phyloP scores from a whole-genome alignment of 2,888 invertebrate species.

The Drosophila heteroneura region DNA sequence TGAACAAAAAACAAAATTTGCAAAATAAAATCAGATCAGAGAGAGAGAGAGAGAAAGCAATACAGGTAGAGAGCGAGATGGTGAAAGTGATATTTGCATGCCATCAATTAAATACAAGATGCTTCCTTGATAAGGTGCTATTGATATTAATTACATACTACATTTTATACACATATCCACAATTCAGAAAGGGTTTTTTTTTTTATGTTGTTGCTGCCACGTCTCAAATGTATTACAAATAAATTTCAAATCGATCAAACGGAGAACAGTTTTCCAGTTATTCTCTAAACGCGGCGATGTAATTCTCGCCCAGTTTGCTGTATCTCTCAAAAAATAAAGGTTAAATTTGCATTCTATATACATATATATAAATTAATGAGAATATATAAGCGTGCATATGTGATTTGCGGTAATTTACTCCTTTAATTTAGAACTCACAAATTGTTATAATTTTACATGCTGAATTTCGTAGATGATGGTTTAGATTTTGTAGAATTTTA shows the following conservation, averaged over 20 bases:
- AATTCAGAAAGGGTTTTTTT: not conserved
- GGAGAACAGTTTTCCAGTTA: not conserved
- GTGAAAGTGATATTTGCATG: slow-evolving; percentile 1
- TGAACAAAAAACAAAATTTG: slow-evolving; percentile 35
- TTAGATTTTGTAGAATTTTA: slow-evolving; percentile 75
- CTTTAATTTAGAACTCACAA: slow-evolving; percentile 36
- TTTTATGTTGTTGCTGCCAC: not conserved
- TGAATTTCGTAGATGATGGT: not conserved
- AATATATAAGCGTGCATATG: not conserved
- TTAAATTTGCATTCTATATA: not conserved
- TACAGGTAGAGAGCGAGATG: not conserved
- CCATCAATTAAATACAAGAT: slow-evolving; percentile 5
- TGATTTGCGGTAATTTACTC: not conserved
- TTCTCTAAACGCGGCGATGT: not conserved
- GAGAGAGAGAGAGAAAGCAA: slow-evolving; percentile 2
- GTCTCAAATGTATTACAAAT: not conserved
- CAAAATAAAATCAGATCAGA: slow-evolving; percentile 31
- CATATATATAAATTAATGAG: not conserved
- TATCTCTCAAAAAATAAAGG: not conserved
- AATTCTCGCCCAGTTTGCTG: not conserved
- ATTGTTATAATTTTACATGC: slow-evolving; percentile 7
- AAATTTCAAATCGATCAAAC: not conserved
- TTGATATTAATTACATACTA: slow-evolving; percentile 9
- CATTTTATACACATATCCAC: slow-evolving; percentile 2
- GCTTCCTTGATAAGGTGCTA: slow-evolving; percentile 3